Evolutionary conservation across 1,140 invertebrate genomes (phyloP).

Genomic region (Rhagoletis pomonella): DNA sequence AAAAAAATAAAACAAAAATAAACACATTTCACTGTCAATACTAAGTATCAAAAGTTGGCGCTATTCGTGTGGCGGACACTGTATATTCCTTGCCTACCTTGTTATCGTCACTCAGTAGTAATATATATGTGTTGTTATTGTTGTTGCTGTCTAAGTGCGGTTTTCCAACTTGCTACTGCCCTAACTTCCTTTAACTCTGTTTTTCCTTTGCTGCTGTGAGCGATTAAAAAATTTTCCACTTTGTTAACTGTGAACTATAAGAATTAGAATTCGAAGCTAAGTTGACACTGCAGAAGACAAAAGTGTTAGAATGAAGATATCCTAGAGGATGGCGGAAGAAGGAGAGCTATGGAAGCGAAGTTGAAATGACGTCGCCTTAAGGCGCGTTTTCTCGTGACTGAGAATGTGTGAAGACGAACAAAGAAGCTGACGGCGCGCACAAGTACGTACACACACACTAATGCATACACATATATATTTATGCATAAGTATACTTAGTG

Average conservation of each 20-base stretch:
- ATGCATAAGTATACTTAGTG: not conserved
- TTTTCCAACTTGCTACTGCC: not conserved
- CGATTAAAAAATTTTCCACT: slow-evolving; percentile 51
- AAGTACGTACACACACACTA: not conserved
- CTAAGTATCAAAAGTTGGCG: too few relatives aligned
- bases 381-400: slow-evolving; percentile 10
- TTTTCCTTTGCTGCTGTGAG: not conserved
- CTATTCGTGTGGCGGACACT: not conserved
- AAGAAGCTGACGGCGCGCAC: not conserved
- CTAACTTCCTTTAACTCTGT: not conserved
- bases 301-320: too few relatives aligned
- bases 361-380: not conserved
- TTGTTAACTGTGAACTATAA: slow-evolving; percentile 42
- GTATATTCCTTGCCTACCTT: slow-evolving; percentile 3
- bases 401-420: not conserved
- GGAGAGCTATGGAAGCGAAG: not conserved
- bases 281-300: not conserved
- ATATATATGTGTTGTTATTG: not conserved
- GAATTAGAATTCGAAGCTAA: slow-evolving; percentile 7
- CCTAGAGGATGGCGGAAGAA: not conserved
- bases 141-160: slow-evolving; percentile 2
- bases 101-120: not conserved
- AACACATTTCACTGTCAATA: too few relatives aligned
- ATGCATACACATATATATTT: not conserved
- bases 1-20: too few relatives aligned